Base-by-base conservation (phyloP, 2,797 vertebrate species). In the Poliocrania exsul region DNA sequence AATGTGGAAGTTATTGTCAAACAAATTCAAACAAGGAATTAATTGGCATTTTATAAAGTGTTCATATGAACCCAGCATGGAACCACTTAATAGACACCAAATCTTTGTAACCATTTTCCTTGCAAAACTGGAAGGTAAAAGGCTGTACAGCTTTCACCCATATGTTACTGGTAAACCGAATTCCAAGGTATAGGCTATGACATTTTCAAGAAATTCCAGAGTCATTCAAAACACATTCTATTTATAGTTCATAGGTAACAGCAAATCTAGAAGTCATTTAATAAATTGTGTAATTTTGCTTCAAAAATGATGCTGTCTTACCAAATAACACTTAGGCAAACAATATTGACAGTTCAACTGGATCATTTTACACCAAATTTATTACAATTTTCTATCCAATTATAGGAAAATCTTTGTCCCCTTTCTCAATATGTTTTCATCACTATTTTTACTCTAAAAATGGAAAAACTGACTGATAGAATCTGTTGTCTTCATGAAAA, bases 321-420 rank as follows among this genome's bases (percentile, higher is more conserved):
- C 90, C 93, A 96, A 81, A 75, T 49, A 86, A 83, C 40, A 31
- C 78, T 95, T 96, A 81, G n/a, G 71, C 94, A 94, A 97, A 93
- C 57, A 69, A 81, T 94, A 86, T 84, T 95, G 97, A 93, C 94
- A 88, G 86, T 91, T 90, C 44, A 67, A 29, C 61, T 90, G 89
- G 92, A 89, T 89, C 51, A 53, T 97, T 97, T 96, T 93, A 75
- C 93, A 54, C 67, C 83, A 82, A 92, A 94, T 89, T 77, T 93
- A 57, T 96, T 97, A 81, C 62, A 67, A 44, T 96, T 95, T 85
- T 29, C 71, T 94, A 73, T 86, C 90, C 93, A 75, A 29, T 94
- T 95, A 57, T 86, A 72, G 92, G 66, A 69, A 85, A 85, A 3
- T 81, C 40, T 73, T 82, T 92, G 4, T 38, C 11, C 12, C 24